Evolutionary conservation across 2,113 vertebrate genomes (phyloP), one percentile per base, ranked within the genome.

Genomic region (Epinephelus cyanopodus): DNA sequence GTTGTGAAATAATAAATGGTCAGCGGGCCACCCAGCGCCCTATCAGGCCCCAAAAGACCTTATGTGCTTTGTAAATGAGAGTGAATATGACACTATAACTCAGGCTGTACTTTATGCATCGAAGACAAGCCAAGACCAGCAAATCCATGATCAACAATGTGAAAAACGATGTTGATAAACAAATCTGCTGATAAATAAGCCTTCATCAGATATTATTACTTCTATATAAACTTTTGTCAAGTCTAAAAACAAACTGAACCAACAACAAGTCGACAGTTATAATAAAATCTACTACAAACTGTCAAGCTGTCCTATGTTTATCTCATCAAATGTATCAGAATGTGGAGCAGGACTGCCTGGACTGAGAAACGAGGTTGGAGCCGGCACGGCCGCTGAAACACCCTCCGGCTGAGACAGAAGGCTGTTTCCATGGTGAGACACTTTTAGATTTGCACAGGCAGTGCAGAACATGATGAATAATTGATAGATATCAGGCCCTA

Each of bases 361-460:
- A 57, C 62, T 39, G 29, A 73, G 70, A 76, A 66, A 77, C 21
- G 11, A 83, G 73, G 79, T 13, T 47, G 54, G 21, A 63, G 64
- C 58, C 56, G 5, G 53, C 14, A 10, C 42, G 27, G 53, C 37
- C 23, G 21, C 74, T 76, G 81, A 91, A 92, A 92, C 86, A 88
- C 88, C 90, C 92, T 77, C 67, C 45, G 73, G 86, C 87, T 47
- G 63, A 84, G 66, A 87, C 78, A 81, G 70, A 83, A 89, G 87
- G 76, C 91, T 75, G 94, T 95, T 95, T 88, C 94, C 92, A 95
- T 95, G 92, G 94, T 65, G 91, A 95, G 90, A 88, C 89, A 65
- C 86, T 89, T 92, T 91, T 86, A 82, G 88, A 90, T 90, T 90
- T 79, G 80, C 83, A 87, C 80, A 60, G 71, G 79, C 89, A 74